phyloP scores from a whole-genome alignment of 2,888 invertebrate genomes.

The Drosophila anceps region DNA sequence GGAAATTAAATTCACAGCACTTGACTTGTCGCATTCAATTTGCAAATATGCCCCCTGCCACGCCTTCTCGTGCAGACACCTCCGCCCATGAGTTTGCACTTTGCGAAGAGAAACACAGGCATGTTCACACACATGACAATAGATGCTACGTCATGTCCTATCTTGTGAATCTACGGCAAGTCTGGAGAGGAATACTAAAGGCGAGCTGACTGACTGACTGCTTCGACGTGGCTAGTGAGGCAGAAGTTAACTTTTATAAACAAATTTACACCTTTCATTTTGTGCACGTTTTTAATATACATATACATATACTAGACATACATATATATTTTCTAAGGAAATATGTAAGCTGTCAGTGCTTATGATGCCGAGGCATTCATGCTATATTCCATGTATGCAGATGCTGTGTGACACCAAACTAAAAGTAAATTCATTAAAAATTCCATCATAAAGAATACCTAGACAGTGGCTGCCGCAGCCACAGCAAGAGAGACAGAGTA shows the following conservation, averaged over 20 bases:
- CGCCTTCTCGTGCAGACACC: neutral
- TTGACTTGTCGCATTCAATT: conserved; percentile 79
- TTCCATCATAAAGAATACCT: conserved; percentile 76
- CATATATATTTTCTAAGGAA: conserved; percentile 55
- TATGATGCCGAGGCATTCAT: conserved; percentile 43
- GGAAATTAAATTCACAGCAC: conserved; percentile 77
- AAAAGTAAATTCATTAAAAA: conserved; percentile 80
- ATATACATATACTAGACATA: neutral
- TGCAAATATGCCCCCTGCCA: conserved; percentile 44
- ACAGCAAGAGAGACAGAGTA: conserved; percentile 10
- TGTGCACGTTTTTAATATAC: conserved; percentile 69
- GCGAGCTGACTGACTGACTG: conserved; percentile 6
- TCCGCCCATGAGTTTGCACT: conserved; percentile 9
- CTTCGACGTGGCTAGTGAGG: conserved; percentile 39
- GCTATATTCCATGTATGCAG: conserved; percentile 45
- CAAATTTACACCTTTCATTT: conserved; percentile 78
- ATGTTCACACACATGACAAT: conserved; percentile 43
- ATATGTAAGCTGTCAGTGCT: conserved; percentile 61
- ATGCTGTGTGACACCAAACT: conserved; percentile 73
- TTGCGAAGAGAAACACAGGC: neutral
- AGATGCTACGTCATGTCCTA: conserved; percentile 48
- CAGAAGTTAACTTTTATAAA: conserved; percentile 69
- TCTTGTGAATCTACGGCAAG: conserved; percentile 42
- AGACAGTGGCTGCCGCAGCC: conserved; percentile 41
- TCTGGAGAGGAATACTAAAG: conserved; percentile 12